These are phyloP conservation scores for Urechis unicinctus DNA, from an alignment of 2,888 invertebrate species.

Conservation along the genomic window DNA sequence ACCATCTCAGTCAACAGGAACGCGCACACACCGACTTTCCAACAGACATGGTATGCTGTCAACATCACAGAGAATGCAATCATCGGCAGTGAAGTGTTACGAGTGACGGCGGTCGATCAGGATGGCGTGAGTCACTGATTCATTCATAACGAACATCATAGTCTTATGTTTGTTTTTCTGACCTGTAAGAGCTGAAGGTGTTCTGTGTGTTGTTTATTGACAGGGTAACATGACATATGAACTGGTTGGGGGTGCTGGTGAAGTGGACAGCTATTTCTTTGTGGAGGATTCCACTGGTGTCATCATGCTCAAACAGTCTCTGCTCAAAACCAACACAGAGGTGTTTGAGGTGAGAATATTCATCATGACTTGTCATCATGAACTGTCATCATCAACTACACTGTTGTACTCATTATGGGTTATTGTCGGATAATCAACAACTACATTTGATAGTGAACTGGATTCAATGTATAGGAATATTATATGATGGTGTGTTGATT, in stretches of 20 bases:
- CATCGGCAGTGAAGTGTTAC: conserved; percentile 26
- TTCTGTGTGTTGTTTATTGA: not conserved
- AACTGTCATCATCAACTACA: no score
- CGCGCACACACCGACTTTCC: conserved; percentile 31
- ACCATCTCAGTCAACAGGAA: conserved; percentile 36
- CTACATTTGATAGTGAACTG: no score
- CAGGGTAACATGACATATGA: conserved; percentile 19
- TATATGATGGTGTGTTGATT: no score
- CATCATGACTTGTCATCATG: not conserved
- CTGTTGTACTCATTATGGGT: no score
- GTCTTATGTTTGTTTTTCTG: not conserved
- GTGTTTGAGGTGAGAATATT: conserved; percentile 11
- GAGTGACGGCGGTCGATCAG: conserved; percentile 29
- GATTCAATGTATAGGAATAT: no score
- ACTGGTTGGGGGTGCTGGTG: conserved; percentile 7
- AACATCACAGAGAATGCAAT: conserved; percentile 24
- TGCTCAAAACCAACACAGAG: conserved; percentile 22
- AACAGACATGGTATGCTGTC: conserved; percentile 15
- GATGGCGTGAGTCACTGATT: conserved; percentile 29
- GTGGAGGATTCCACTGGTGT: conserved; percentile 29
- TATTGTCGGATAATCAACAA: no score
- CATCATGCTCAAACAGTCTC: conserved; percentile 32
- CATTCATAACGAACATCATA: not conserved
- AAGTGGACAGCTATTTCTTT: conserved; percentile 34
- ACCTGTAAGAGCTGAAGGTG: not conserved